These are phyloP conservation scores for Harpalus rubripes DNA, from an alignment of 2,888 invertebrate species.

Conservation along the genomic window DNA sequence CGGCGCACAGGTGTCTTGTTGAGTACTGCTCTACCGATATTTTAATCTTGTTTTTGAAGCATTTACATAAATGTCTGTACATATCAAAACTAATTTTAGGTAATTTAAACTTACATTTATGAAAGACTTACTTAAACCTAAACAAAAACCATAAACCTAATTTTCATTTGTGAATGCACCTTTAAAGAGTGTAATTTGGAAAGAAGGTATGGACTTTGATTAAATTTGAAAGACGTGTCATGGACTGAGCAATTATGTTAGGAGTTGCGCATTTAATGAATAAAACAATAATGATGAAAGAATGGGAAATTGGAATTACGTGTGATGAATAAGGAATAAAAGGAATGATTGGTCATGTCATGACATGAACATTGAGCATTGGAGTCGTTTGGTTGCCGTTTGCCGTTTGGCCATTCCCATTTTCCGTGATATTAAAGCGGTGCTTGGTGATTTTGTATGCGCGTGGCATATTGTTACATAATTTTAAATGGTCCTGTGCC, in stretches of 20 bases:
- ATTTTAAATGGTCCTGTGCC: constrained; percentile 66
- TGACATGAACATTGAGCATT: constrained; percentile 37
- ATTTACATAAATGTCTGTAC: too few relatives aligned
- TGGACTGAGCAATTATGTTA: not conserved
- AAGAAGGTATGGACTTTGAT: too few relatives aligned
- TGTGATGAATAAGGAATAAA: constrained; percentile 2
- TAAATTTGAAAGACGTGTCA: too few relatives aligned
- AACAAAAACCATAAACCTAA: too few relatives aligned
- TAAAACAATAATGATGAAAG: constrained; percentile 28
- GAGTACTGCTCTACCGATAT: too few relatives aligned
- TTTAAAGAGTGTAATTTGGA: too few relatives aligned
- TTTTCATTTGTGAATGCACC: too few relatives aligned
- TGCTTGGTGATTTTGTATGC: constrained; percentile 64
- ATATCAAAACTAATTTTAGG: too few relatives aligned
- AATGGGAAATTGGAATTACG: constrained; percentile 15
- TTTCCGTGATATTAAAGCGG: constrained; percentile 48
- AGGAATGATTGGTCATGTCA: constrained; percentile 38
- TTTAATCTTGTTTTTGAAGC: too few relatives aligned
- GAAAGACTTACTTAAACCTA: too few relatives aligned
- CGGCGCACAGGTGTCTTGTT: too few relatives aligned
- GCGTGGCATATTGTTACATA: constrained; percentile 66
- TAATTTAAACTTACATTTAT: too few relatives aligned
- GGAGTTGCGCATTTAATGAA: not conserved
- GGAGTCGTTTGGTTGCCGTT: constrained; percentile 9
- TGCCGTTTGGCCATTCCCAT: constrained; percentile 32